A percentile compares a stretch with the other conserved stretches of the same genome.
Evolutionary conservation across 2,113 vertebrate species (phyloP).

Genomic region (Rhadina sibilatrix): DNA sequence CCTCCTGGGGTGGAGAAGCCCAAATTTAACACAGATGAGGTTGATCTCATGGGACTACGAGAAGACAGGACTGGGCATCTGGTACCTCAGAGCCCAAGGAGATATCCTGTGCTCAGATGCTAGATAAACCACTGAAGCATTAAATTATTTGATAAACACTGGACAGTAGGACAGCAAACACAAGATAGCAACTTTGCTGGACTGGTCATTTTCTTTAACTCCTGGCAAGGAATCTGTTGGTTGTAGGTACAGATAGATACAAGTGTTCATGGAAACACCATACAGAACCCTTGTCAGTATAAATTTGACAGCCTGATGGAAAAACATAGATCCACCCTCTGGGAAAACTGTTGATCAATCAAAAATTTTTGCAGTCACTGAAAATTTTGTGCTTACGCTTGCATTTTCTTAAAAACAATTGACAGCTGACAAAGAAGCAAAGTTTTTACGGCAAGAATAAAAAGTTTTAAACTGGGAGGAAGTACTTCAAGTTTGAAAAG

Average conservation of each 20-base stretch:
- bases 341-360: not conserved
- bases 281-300: not conserved
- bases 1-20: not conserved
- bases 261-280: not conserved
- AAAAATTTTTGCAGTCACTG: not conserved
- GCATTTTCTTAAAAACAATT: not conserved
- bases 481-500: not conserved
- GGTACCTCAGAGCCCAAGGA: not conserved
- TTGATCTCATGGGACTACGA: not conserved
- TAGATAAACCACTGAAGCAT: not conserved
- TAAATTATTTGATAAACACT: not conserved
- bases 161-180: not conserved
- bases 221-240: not conserved
- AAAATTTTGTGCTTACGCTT: not conserved
- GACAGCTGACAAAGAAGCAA: not conserved
- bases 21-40: not conserved
- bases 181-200: not conserved
- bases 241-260: not conserved
- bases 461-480: not conserved
- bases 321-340: not conserved
- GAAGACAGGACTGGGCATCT: not conserved
- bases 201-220: not conserved
- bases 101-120: not conserved
- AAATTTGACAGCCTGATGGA: not conserved
- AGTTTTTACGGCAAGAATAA: not conserved